phyloP scores from a whole-genome alignment of 2,888 invertebrate genomes.

The Drosophila incognita region DNA sequence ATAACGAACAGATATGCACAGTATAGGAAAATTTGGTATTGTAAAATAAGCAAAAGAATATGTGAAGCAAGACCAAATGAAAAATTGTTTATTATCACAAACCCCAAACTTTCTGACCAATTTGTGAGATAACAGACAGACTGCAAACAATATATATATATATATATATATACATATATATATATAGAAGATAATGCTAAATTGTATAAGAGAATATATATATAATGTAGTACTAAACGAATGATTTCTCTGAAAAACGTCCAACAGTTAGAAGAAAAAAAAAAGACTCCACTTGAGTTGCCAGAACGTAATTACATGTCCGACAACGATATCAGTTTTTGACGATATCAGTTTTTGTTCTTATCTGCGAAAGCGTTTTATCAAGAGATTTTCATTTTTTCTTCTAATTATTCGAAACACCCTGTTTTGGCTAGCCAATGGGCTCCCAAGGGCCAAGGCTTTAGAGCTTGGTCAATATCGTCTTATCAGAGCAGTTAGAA shows the following conservation, averaged over 20 bases:
- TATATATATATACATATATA: no score
- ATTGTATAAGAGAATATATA: neutral
- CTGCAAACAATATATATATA: neutral
- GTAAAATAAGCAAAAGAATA: slow-evolving; percentile 60
- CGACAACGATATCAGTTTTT: neutral
- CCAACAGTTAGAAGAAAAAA: neutral
- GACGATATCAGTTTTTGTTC: neutral
- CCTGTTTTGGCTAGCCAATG: neutral
- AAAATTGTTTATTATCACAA: slow-evolving; percentile 39
- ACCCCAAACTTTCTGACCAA: slow-evolving; percentile 33
- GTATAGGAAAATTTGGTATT: neutral
- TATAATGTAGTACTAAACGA: neutral
- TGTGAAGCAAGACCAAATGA: slow-evolving; percentile 18
- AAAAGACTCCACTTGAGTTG: neutral
- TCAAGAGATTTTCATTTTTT: neutral
- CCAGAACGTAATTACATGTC: neutral
- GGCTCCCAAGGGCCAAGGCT: neutral
- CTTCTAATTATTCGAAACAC: neutral
- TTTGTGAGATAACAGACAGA: slow-evolving; percentile 14
- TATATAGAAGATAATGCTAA: neutral
- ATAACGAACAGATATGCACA: neutral
- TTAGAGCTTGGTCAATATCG: neutral
- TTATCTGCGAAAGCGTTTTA: neutral
- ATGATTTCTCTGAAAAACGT: neutral
- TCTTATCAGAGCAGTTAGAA: neutral